Evolutionary conservation across 2,888 invertebrate species (phyloP).

Genomic region (Chrysolina haemoptera): DNA sequence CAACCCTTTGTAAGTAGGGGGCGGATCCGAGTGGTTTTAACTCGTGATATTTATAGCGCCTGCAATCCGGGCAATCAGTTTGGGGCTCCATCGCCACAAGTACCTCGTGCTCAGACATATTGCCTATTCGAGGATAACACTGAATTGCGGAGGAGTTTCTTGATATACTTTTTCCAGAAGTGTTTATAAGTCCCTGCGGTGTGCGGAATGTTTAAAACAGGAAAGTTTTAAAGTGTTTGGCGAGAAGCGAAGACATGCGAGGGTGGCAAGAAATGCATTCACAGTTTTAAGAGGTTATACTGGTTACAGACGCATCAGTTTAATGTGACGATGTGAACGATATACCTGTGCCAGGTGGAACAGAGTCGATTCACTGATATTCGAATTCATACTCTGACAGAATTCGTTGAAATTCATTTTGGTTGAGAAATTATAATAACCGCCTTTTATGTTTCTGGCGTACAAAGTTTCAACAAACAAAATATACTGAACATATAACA

Average conservation of each 20-base stretch:
- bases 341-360: not conserved
- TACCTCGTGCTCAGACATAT: not conserved
- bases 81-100: not conserved
- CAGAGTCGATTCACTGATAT: not conserved
- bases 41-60: slow-evolving; percentile 10
- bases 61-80: slow-evolving; percentile 11
- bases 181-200: not conserved
- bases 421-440: no score
- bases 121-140: not conserved
- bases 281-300: not conserved
- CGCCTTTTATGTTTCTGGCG: no score
- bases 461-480: no score
- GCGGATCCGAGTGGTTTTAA: slow-evolving; percentile 3
- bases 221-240: not conserved
- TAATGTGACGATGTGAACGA: not conserved
- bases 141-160: not conserved
- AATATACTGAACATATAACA: no score
- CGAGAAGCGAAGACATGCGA: not conserved
- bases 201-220: not conserved
- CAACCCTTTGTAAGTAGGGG: not conserved
- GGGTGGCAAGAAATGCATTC: not conserved
- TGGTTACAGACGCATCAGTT: not conserved
- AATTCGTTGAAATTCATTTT: no score
- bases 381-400: no score
- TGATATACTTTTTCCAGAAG: not conserved